Evolutionary conservation across 2,888 invertebrate genomes (phyloP), one percentile per base, ranked within the genome.

Genomic region (Griposia aprilina): DNA sequence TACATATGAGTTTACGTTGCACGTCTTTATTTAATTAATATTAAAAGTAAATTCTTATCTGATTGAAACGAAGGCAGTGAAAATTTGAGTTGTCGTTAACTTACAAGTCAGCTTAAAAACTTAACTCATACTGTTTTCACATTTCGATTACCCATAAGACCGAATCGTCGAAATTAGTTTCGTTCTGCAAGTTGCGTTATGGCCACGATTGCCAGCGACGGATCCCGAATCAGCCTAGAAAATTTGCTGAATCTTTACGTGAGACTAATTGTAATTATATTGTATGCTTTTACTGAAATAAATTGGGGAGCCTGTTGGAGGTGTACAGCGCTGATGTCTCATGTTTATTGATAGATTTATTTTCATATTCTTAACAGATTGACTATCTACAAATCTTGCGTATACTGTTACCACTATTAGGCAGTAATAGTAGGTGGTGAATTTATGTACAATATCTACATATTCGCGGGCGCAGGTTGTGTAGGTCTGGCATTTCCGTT

Each of bases 401-500:
- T 62, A 57, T 62, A 75, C 67, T 41, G 50, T 62, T 68, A 60
- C 59, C 11, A 76, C 15, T 72, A 63, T 45, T 67, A 57, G 23
- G 59, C 74, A 71, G 41, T 45, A n/a, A 52, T 74, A 66, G 81
- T 85, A 79, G 83, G 84, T 41, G 80, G 78, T 67, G 11, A 72
- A 82, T 85, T 82, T 82, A 88, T 81, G 84, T 63, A 69, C 36
- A 75, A 69, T 67, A 81, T 74, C 60, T 82, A 82, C 80, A 78
- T 71, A 73, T 86, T 89, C 88, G 91, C 89, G 88, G 90, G 91
- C 88, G 90, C 90, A 81, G 83, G 81, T 82, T 89, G 92, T 89
- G 93, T 92, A 91, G 93, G 93, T 74, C 86, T 89, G 92, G 91
- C 87, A 93, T 92, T 93, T 93, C 92, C 92, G 91, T 88, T 91